Conservation (phyloP, 2,113 vertebrate species). For the Myiozetetes cayanensis region DNA sequence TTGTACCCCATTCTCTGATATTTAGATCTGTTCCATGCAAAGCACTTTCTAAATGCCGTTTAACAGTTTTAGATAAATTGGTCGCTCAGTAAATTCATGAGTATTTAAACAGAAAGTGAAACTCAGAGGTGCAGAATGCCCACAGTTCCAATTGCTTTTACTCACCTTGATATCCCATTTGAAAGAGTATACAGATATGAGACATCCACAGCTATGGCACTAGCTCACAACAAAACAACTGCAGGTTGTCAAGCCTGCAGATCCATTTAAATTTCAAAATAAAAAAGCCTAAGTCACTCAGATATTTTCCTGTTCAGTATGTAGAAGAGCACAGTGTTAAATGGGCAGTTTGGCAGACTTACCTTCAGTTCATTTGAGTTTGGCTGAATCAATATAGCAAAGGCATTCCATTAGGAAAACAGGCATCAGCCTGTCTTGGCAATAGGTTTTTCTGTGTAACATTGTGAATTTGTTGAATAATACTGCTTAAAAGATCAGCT, state of each 20-base stretch:
- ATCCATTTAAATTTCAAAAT: neutral
- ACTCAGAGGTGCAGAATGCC: neutral
- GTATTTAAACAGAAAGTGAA: neutral
- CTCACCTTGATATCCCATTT: neutral
- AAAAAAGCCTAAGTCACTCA: neutral
- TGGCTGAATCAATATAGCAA: neutral
- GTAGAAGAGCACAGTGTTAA: neutral
- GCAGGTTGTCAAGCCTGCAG: neutral
- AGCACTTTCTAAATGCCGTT: neutral
- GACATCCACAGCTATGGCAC: neutral
- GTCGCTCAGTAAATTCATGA: neutral
- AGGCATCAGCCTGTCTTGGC: neutral
- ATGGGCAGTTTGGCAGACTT: neutral
- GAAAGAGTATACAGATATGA: neutral
- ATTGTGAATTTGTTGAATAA: neutral
- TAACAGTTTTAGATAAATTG: neutral
- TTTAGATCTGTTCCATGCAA: neutral
- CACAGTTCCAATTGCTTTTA: neutral
- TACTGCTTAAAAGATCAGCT: neutral
- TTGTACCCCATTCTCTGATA: neutral
- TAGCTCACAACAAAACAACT: neutral
- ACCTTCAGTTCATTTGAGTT: neutral
- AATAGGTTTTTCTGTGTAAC: neutral
- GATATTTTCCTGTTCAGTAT: neutral
- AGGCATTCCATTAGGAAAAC: slow-evolving; percentile 9